These are phyloP conservation scores for Pherbina coryleti DNA, from an alignment of 2,888 invertebrate species.

Conservation along the genomic window DNA sequence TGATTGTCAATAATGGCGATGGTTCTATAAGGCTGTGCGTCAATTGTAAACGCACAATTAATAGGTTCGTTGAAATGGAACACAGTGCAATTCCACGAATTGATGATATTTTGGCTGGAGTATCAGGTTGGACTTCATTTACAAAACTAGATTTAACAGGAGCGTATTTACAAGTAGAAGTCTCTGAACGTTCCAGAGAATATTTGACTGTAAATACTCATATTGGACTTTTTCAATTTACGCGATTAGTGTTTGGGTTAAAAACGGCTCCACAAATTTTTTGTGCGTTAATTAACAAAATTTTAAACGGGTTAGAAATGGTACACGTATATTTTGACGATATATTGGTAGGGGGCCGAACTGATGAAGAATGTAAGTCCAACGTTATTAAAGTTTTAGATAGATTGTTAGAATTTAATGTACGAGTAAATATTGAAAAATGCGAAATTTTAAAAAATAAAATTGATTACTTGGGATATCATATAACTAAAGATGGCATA, in stretches of 20 bases:
- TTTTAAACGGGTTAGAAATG: conserved; percentile 29
- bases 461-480: conserved; percentile 24
- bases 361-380: neutral
- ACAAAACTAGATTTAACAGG: conserved; percentile 35
- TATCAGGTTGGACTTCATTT: conserved; percentile 28
- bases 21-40: conserved; percentile 37
- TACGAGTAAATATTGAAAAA: conserved; percentile 32
- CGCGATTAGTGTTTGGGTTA: conserved; percentile 27
- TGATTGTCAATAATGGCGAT: conserved; percentile 33
- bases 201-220: conserved; percentile 39
- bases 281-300: conserved; percentile 27
- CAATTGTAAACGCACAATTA: conserved; percentile 29
- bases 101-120: conserved; percentile 29
- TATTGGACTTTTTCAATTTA: conserved; percentile 15
- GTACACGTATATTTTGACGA: conserved; percentile 33
- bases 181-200: conserved; percentile 35
- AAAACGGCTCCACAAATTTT: conserved; percentile 39
- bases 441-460: conserved; percentile 21
- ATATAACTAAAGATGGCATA: conserved; percentile 24
- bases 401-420: conserved; percentile 23
- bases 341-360: conserved; percentile 27
- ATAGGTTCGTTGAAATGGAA: conserved; percentile 23
- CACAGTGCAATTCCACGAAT: conserved; percentile 15
- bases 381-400: conserved; percentile 12
- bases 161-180: conserved; percentile 36